Percentiles rank a stretch among this genome's conserved stretches.
Evolutionary conservation across 2,113 vertebrate species (phyloP).

Genomic region (Merops nubicus): DNA sequence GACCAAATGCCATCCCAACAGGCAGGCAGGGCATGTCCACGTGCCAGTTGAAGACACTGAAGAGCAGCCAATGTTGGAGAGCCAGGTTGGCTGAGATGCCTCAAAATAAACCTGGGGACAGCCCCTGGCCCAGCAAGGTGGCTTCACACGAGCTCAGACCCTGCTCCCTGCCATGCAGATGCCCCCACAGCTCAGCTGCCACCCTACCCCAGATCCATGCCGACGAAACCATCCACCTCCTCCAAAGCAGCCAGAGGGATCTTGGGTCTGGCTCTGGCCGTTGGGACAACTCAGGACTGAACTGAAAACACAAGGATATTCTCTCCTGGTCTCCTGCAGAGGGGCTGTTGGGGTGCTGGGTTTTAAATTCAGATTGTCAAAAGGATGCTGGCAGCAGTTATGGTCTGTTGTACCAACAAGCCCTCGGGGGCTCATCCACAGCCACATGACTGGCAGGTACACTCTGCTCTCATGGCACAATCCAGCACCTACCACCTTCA

Average conservation of each 20-base stretch:
- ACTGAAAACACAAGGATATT: background rate
- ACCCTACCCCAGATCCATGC: background rate
- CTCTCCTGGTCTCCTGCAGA: background rate
- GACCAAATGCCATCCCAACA: fast-evolving
- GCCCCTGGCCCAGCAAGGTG: background rate
- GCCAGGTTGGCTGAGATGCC: background rate
- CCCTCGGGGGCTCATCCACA: constrained; percentile 36
- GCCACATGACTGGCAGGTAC: constrained; percentile 31
- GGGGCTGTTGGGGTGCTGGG: constrained; percentile 31
- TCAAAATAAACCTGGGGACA: background rate
- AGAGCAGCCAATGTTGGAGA: background rate
- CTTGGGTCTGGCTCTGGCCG: background rate
- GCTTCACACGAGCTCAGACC: background rate
- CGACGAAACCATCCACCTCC: fast-evolving
- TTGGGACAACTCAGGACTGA: background rate
- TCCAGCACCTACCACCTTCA: background rate
- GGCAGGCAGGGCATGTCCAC: background rate
- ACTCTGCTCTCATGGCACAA: background rate
- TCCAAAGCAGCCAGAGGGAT: background rate
- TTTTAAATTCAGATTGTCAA: constrained; percentile 64
- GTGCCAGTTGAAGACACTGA: background rate
- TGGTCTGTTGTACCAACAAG: constrained; percentile 60
- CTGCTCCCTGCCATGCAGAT: background rate
- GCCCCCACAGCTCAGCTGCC: background rate
- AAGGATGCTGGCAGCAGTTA: constrained; percentile 50